These are phyloP conservation scores for Smutsia temminckii DNA, from an alignment of 2,797 vertebrate genomes.

Conservation along the genomic window DNA sequence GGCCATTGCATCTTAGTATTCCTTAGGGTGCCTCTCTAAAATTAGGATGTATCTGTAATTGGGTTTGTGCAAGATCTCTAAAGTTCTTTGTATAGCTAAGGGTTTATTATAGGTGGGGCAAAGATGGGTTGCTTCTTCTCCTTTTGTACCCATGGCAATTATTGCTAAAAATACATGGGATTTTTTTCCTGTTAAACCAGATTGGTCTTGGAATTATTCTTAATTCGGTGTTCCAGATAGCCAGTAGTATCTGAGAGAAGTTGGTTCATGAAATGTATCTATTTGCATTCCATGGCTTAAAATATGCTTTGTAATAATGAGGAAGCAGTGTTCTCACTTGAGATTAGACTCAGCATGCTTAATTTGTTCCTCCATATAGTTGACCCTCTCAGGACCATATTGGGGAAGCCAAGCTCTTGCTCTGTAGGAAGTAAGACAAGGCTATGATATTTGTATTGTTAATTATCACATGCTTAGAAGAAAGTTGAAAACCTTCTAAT, in stretches of 20 bases:
- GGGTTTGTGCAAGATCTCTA: not conserved
- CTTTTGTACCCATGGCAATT: not conserved
- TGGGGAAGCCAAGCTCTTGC: not conserved
- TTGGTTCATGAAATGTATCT: not conserved
- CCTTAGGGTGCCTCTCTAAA: not conserved
- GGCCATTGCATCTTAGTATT: not conserved
- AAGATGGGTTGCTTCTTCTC: not conserved
- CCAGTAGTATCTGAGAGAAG: not conserved
- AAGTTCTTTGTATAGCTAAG: not conserved
- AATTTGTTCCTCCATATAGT: not conserved
- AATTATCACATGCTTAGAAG: not conserved
- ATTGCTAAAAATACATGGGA: not conserved
- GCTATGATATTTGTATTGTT: not conserved
- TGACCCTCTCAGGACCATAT: not conserved
- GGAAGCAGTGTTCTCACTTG: not conserved
- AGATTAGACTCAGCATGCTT: not conserved
- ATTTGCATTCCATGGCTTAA: not conserved
- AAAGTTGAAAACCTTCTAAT: not conserved
- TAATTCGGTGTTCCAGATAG: not conserved
- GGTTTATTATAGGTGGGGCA: not conserved
- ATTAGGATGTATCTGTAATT: not conserved
- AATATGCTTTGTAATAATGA: not conserved
- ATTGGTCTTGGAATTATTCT: conserved; percentile 10
- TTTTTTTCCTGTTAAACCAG: not conserved
- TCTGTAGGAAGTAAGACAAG: not conserved